Percentiles rank a stretch among this genome's conserved stretches.
Evolutionary conservation across 2,888 invertebrate genomes (phyloP).

Genomic region (Malthinus seriepunctatus): DNA sequence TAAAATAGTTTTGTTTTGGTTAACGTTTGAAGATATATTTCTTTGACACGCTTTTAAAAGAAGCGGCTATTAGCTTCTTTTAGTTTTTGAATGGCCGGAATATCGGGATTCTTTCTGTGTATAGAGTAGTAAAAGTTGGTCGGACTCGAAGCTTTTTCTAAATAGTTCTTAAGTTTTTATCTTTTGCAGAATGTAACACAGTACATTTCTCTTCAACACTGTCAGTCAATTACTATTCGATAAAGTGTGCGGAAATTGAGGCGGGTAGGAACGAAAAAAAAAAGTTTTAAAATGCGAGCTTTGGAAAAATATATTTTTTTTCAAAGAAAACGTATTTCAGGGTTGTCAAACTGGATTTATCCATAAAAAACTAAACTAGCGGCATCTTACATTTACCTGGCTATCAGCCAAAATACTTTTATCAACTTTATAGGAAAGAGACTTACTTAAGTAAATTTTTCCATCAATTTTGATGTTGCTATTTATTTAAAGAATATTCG

Average conservation of each 20-base stretch:
- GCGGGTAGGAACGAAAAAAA: neutral
- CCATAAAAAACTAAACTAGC: no score
- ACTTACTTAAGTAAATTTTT: no score
- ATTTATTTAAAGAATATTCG: no score
- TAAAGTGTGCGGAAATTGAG: slow-evolving; percentile 45
- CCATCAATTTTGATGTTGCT: no score
- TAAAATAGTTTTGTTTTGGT: slow-evolving; percentile 10
- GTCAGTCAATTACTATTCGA: slow-evolving; percentile 46
- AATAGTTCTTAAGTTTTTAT: slow-evolving; percentile 36
- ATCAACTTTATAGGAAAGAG: neutral
- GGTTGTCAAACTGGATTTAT: no score
- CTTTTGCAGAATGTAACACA: slow-evolving; percentile 31
- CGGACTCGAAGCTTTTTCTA: slow-evolving; percentile 31
- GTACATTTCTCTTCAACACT: slow-evolving; percentile 34
- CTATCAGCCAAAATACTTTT: slow-evolving; percentile 3
- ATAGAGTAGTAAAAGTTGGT: slow-evolving; percentile 8
- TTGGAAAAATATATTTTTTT: no score
- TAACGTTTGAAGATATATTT: slow-evolving; percentile 11
- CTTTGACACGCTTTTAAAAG: slow-evolving; percentile 11
- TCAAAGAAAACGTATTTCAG: no score
- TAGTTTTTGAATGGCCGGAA: slow-evolving; percentile 17
- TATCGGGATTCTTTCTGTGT: slow-evolving; percentile 18
- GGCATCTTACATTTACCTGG: neutral
- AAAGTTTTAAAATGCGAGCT: no score
- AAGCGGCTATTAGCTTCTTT: slow-evolving; percentile 21